Evolutionary conservation across 1,140 invertebrate genomes (phyloP).

Genomic region (Sycobia sp.): DNA sequence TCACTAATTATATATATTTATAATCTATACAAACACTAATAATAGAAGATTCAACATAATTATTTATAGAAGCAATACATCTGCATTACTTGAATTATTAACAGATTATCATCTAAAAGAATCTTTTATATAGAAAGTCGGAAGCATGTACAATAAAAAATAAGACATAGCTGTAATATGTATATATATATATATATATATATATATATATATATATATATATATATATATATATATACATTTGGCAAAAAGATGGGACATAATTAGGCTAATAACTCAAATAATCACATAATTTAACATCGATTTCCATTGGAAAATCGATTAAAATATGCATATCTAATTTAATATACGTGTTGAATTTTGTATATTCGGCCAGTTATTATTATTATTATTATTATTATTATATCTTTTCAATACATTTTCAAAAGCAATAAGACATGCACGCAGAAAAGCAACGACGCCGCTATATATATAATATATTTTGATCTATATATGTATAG

Average conservation of each 20-base stretch:
- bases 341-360: background rate
- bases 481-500: no score
- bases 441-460: slow-evolving; percentile 12
- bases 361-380: no score
- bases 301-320: slow-evolving; percentile 26
- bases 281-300: slow-evolving; percentile 26
- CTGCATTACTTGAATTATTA: no score
- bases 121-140: no score
- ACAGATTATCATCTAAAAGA: no score
- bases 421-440: slow-evolving; percentile 1
- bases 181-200: no score
- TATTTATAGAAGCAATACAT: slow-evolving; percentile 5
- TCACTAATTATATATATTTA: slow-evolving; percentile 7
- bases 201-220: no score
- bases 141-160: no score
- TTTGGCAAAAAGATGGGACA: background rate
- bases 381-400: no score
- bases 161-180: no score
- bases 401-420: no score
- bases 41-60: slow-evolving; percentile 2
- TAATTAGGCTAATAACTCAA: slow-evolving; percentile 23
- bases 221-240: background rate
- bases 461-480: no score
- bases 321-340: slow-evolving; percentile 23
- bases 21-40: slow-evolving; percentile 1